phyloP scores from a whole-genome alignment of 2,113 vertebrate species.

The Phaethornis superciliosus region DNA sequence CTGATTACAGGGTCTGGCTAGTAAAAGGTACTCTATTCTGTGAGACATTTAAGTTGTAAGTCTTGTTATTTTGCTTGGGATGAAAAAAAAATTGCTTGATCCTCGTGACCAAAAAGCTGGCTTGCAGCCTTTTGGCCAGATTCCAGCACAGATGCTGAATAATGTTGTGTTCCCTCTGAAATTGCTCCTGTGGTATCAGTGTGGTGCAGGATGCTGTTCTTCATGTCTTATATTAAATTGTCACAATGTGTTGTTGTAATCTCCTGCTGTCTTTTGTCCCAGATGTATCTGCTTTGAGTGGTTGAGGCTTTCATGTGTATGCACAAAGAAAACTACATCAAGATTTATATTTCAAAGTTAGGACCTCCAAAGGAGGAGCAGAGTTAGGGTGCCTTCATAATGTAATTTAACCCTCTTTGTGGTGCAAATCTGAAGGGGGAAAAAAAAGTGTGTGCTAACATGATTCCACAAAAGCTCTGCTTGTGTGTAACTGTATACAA shows the following conservation, averaged over 20 bases:
- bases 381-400: constrained; percentile 16
- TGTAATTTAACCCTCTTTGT: constrained; percentile 10
- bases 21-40: constrained; percentile 1
- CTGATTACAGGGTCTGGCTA: not conserved
- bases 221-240: constrained; percentile 2
- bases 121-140: constrained; percentile 12
- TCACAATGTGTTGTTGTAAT: constrained; percentile 50
- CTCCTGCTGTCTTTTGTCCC: constrained; percentile 59
- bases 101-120: constrained; percentile 14
- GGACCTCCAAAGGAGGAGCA: constrained; percentile 5
- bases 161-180: not conserved
- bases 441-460: not conserved
- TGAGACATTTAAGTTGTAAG: not conserved
- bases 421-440: constrained; percentile 7
- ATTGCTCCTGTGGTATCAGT: constrained; percentile 25
- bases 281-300: constrained; percentile 52
- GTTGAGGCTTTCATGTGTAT: constrained; percentile 43
- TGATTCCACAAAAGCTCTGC: constrained; percentile 48
- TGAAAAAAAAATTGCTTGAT: constrained; percentile 7
- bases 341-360: constrained; percentile 54
- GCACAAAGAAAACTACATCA: constrained; percentile 57
- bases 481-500: constrained; percentile 13
- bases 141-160: constrained; percentile 51
- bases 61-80: constrained; percentile 39
- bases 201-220: constrained; percentile 39